Percentiles rank a stretch among this genome's conserved stretches.
phyloP scores from a whole-genome alignment of 2,888 invertebrate genomes.

The Dicranocentrus wangi region DNA sequence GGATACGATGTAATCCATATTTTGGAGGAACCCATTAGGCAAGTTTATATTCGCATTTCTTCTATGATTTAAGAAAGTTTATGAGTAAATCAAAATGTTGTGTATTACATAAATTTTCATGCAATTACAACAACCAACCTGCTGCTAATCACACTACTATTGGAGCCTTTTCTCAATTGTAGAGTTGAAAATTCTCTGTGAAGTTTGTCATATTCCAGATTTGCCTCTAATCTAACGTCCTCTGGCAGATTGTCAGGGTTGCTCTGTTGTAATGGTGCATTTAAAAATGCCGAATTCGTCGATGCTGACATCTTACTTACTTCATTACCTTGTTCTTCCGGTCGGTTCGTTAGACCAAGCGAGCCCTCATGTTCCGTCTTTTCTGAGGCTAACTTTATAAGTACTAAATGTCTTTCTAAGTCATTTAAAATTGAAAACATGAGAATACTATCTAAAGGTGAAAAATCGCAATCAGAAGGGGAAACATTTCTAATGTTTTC shows the following conservation, averaged over 20 bases:
- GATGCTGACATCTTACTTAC: not conserved
- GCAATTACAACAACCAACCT: too few species aligned
- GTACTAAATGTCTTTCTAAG: conserved; percentile 4
- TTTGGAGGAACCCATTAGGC: not conserved
- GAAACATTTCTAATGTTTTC: too few species aligned
- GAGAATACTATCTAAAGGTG: not conserved
- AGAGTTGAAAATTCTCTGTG: not conserved
- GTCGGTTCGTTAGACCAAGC: too few species aligned
- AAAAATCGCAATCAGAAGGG: not conserved
- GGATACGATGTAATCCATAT: conserved; percentile 34
- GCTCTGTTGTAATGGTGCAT: too few species aligned
- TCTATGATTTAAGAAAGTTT: too few species aligned
- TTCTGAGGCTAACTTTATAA: not conserved
- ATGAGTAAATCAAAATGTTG: too few species aligned
- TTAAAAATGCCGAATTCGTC: too few species aligned
- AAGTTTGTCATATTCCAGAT: conserved; percentile 25
- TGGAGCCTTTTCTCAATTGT: too few species aligned
- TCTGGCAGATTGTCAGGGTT: not conserved
- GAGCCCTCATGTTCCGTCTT: not conserved
- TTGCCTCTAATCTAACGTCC: conserved; percentile 4
- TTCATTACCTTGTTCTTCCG: not conserved
- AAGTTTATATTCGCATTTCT: not conserved
- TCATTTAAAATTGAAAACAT: not conserved
- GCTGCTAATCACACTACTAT: too few species aligned
- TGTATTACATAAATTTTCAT: too few species aligned